These are phyloP conservation scores for Aphidius ervi DNA, from an alignment of 1,140 invertebrate species.

Conservation along the genomic window DNA sequence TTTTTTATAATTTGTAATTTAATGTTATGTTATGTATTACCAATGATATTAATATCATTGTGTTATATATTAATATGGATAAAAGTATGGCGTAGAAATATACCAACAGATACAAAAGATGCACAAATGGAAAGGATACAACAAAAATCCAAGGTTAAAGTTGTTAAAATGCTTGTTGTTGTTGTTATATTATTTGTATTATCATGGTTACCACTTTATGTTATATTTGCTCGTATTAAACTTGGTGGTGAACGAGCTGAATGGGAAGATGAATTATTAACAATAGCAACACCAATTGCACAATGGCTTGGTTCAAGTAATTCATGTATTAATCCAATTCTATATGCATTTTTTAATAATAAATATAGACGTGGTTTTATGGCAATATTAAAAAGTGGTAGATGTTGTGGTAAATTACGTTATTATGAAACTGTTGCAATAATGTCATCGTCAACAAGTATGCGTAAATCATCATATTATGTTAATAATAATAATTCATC, in stretches of 20 bases:
- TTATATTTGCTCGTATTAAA: constrained; percentile 83
- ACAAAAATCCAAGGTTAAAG: constrained; percentile 89
- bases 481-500: constrained; percentile 60
- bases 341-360: constrained; percentile 97
- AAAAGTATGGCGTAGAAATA: constrained; percentile 80
- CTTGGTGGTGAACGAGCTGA: constrained; percentile 66
- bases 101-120: constrained; percentile 87
- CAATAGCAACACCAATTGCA: constrained; percentile 81
- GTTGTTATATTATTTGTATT: constrained; percentile 92
- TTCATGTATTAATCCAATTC: constrained; percentile 94
- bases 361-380: constrained; percentile 92
- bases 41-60: constrained; percentile 83
- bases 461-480: constrained; percentile 78
- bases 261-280: constrained; percentile 74
- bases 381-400: constrained; percentile 78
- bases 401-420: constrained; percentile 76
- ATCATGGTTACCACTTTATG: constrained; percentile 92
- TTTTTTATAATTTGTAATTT: constrained; percentile 90
- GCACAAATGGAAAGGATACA: constrained; percentile 87
- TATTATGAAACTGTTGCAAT: constrained; percentile 80
- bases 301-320: constrained; percentile 96
- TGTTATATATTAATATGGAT: constrained; percentile 93
- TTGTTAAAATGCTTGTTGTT: constrained; percentile 93
- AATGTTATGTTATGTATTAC: constrained; percentile 87
- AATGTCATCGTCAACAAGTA: constrained; percentile 77